Conservation (phyloP, 2,113 vertebrate species). For the Oreochromis tanganicae region DNA sequence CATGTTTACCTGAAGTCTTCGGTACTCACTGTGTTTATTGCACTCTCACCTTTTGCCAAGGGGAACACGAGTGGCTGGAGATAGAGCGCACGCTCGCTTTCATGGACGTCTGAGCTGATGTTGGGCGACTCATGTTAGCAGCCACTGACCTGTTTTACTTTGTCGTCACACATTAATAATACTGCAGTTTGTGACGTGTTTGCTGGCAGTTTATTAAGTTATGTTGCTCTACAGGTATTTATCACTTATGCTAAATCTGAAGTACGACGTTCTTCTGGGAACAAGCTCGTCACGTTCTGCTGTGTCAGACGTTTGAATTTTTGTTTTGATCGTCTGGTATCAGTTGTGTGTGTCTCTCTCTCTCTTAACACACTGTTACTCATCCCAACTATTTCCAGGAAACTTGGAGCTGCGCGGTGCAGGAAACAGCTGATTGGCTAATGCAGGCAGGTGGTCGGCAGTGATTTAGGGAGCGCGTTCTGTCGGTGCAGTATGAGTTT, state of each 20-base stretch:
- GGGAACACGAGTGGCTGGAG: background rate
- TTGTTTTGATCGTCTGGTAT: background rate
- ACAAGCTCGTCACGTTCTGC: accelerated
- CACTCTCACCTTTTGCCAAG: background rate
- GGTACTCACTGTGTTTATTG: background rate
- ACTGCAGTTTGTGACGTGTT: background rate
- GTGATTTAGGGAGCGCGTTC: no score
- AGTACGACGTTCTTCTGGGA: background rate
- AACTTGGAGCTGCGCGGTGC: background rate
- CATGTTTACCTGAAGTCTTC: background rate
- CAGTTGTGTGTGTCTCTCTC: background rate
- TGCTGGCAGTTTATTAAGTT: background rate
- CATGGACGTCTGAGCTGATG: background rate
- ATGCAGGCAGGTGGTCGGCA: no score
- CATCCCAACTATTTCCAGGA: background rate
- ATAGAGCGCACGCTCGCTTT: background rate
- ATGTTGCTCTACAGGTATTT: background rate
- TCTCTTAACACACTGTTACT: background rate
- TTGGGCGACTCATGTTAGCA: accelerated
- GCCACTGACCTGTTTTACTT: background rate
- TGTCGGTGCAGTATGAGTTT: background rate
- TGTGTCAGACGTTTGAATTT: background rate
- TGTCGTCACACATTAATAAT: background rate
- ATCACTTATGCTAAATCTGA: background rate
- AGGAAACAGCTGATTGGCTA: no score